Conservation (phyloP, 1,140 invertebrate genomes). For the Bombus confusus region DNA sequence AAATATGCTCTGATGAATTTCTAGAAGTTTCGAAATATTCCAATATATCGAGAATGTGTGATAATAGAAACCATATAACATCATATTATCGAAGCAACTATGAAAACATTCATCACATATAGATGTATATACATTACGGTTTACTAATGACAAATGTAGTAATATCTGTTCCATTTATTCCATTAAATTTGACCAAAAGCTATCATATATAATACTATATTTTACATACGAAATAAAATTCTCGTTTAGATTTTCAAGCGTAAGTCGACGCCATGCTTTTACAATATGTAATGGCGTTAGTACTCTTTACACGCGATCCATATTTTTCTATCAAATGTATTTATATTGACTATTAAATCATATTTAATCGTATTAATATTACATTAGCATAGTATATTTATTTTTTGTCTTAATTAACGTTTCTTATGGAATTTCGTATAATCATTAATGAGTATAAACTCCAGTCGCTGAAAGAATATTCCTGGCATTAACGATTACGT, state of each 20-base stretch:
- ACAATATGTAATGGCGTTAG: neutral
- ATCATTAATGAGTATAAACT: neutral
- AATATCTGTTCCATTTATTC: neutral
- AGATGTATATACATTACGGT: neutral
- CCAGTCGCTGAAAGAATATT: neutral
- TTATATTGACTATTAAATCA: neutral
- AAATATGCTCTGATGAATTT: slow-evolving; percentile 2
- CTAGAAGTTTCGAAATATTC: slow-evolving; percentile 1
- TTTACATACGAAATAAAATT: neutral
- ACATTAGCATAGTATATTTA: too few relatives aligned
- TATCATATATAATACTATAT: neutral
- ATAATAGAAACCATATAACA: neutral
- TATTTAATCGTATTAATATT: too few relatives aligned
- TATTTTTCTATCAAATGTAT: too few relatives aligned
- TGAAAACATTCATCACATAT: neutral
- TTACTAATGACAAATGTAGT: neutral
- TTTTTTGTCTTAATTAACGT: neutral
- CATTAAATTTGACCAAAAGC: neutral
- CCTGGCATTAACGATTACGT: neutral
- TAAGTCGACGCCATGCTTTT: neutral
- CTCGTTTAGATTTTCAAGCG: neutral
- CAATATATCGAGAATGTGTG: neutral
- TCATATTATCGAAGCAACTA: neutral
- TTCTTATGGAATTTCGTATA: neutral
- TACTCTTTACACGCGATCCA: neutral